Conservation (phyloP, 2,888 invertebrate species). For the Pteria penguin region DNA sequence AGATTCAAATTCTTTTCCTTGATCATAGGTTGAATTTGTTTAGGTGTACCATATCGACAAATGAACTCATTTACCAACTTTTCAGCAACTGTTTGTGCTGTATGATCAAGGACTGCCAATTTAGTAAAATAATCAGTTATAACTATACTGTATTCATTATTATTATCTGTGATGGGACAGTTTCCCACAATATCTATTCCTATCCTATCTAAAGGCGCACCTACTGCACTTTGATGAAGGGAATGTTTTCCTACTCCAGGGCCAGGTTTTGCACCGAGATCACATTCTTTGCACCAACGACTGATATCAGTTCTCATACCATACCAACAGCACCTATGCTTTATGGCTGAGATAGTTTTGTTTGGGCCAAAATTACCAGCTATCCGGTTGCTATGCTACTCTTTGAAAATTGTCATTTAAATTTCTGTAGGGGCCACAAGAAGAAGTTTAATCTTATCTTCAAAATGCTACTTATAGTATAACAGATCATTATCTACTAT, state of each 20-base stretch:
- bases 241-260: neutral
- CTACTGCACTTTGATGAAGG: neutral
- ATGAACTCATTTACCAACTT: constrained; percentile 34
- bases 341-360: constrained; percentile 38
- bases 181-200: constrained; percentile 13
- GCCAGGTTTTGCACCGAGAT: constrained; percentile 46
- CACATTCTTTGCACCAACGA: constrained; percentile 40
- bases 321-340: constrained; percentile 53
- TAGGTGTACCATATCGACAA: neutral
- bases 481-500: constrained; percentile 6
- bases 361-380: constrained; percentile 34
- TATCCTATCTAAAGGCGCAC: constrained; percentile 15
- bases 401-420: constrained; percentile 3
- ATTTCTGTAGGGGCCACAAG: constrained; percentile 16
- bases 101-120: constrained; percentile 42
- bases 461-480: constrained; percentile 5
- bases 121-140: constrained; percentile 43
- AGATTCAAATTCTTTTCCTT: too few species aligned
- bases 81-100: constrained; percentile 44
- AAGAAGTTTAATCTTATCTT: neutral
- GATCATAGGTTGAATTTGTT: too few species aligned
- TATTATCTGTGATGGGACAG: constrained; percentile 8
- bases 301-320: constrained; percentile 46
- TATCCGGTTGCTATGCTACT: constrained; percentile 1
- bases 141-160: constrained; percentile 40